phyloP scores from a whole-genome alignment of 1,140 invertebrate species.

The Microplitis mediator region DNA sequence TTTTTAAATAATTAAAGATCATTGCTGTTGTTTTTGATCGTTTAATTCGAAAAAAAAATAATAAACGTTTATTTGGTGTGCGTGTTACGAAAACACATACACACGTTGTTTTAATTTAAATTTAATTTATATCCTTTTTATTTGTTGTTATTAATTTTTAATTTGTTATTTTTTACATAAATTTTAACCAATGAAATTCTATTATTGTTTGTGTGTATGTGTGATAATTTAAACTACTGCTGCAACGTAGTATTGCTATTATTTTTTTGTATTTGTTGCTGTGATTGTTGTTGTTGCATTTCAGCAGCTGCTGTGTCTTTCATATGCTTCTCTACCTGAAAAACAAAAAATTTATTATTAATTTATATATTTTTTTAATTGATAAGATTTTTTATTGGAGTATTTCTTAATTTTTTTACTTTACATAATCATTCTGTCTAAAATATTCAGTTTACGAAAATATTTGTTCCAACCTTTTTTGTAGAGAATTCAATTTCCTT shows the following conservation, averaged over 20 bases:
- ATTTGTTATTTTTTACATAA: neutral
- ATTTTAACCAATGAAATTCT: neutral
- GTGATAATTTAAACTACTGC: constrained; percentile 37
- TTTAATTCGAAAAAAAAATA: too few relatives aligned
- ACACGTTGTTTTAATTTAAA: too few relatives aligned
- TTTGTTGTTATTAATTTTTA: neutral
- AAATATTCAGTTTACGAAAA: too few relatives aligned
- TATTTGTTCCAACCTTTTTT: too few relatives aligned
- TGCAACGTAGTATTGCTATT: constrained; percentile 47
- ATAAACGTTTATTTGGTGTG: too few relatives aligned
- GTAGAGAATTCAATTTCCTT: too few relatives aligned
- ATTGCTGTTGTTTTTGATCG: too few relatives aligned
- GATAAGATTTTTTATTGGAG: neutral
- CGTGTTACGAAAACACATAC: too few relatives aligned
- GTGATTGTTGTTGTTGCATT: constrained; percentile 50
- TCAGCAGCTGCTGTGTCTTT: constrained; percentile 61
- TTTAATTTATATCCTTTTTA: too few relatives aligned
- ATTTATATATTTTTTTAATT: neutral
- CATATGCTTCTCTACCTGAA: constrained; percentile 68
- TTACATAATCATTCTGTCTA: too few relatives aligned
- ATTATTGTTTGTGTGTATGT: neutral
- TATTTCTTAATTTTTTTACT: neutral
- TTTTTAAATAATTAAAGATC: too few relatives aligned
- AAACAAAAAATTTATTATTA: neutral
- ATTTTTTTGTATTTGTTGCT: constrained; percentile 55